Evolutionary conservation across 2,888 invertebrate species (phyloP).

Genomic region (Dolomedes plantarius): DNA sequence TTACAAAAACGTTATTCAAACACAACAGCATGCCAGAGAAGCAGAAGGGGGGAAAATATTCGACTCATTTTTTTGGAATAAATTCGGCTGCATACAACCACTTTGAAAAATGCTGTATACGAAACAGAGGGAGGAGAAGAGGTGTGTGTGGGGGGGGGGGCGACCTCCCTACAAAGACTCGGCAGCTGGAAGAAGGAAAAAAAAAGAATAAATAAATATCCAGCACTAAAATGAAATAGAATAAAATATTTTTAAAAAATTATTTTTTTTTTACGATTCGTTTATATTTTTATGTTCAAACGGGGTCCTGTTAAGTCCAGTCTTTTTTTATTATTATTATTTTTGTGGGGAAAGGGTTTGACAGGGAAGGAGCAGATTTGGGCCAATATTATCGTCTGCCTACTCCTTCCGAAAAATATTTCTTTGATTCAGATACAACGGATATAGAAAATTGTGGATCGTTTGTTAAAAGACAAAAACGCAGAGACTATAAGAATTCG

Average conservation of each 20-base stretch:
- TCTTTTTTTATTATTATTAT: no score
- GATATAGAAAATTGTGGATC: no score
- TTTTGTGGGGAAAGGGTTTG: no score
- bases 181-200: neutral
- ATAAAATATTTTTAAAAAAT: neutral
- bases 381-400: no score
- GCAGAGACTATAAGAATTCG: no score
- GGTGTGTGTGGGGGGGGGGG: neutral
- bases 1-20: conserved; percentile 2
- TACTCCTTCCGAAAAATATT: no score
- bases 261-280: no score
- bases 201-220: neutral
- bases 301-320: no score
- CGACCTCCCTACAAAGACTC: neutral
- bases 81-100: neutral
- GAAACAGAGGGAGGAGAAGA: neutral
- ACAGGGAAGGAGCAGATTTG: no score
- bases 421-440: no score
- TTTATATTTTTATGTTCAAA: no score
- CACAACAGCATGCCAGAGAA: neutral
- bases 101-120: neutral
- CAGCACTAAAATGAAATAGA: neutral
- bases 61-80: conserved; percentile 7
- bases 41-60: neutral
- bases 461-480: no score